Conservation (phyloP, 92 coral and sea anemone genomes). For the Porites evermanni region DNA sequence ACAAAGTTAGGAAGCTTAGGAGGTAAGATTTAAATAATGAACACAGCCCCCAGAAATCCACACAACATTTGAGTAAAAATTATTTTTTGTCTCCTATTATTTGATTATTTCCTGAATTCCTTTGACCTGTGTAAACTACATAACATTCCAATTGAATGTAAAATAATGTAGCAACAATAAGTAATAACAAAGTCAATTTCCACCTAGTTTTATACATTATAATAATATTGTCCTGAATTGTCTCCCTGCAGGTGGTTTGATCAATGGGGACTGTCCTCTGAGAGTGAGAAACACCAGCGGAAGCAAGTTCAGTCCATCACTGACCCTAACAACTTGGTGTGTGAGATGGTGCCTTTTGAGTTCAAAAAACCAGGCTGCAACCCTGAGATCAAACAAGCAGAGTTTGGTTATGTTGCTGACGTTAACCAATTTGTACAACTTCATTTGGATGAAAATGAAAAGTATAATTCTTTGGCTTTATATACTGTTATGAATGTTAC, state of each 20-base stretch:
- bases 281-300: background rate
- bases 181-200: background rate
- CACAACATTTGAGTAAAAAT: no score
- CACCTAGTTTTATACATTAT: background rate
- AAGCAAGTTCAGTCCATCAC: background rate
- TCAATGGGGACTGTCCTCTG: constrained; percentile 45
- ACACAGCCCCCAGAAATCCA: no score
- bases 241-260: constrained; percentile 42
- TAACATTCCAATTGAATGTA: no score
- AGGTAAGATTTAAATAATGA: background rate
- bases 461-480: no score
- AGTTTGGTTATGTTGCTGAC: constrained; percentile 41
- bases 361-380: background rate
- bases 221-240: no score
- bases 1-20: background rate
- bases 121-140: background rate
- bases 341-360: background rate
- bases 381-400: constrained; percentile 28
- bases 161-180: no score
- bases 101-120: background rate
- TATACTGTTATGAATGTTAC: background rate
- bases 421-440: constrained; percentile 37
- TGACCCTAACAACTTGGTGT: constrained; percentile 30
- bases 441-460: constrained; percentile 41
- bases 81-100: background rate